phyloP scores from a whole-genome alignment of 1,140 invertebrate species.

The Temnothorax curvispinosus region DNA sequence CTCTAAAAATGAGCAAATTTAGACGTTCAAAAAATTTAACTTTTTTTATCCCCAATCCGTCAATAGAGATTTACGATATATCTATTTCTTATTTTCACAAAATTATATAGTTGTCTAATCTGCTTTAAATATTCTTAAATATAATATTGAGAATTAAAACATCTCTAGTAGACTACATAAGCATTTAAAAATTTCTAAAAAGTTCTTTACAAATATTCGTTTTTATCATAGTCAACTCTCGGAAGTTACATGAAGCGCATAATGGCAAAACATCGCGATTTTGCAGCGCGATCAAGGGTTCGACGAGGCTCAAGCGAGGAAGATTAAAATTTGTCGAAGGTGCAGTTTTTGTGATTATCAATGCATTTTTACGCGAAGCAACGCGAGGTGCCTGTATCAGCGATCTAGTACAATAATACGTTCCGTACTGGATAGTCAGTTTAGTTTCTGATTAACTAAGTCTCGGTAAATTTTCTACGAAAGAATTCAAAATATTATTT shows the following conservation, averaged over 20 bases:
- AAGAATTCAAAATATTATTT: neutral
- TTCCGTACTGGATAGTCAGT: neutral
- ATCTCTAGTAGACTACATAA: neutral
- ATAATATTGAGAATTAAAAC: neutral
- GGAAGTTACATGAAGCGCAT: conserved; percentile 2
- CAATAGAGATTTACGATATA: neutral
- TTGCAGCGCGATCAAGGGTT: neutral
- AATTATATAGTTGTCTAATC: neutral
- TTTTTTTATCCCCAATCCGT: neutral
- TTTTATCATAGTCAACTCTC: neutral
- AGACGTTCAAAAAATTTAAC: neutral
- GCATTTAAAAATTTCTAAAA: neutral
- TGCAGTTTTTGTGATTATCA: conserved; percentile 39
- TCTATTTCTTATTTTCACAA: neutral
- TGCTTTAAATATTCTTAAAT: neutral
- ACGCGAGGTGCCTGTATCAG: neutral
- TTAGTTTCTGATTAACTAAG: neutral
- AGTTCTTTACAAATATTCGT: neutral
- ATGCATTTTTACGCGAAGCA: neutral
- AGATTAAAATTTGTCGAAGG: conserved; percentile 34
- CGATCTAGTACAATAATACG: conserved; percentile 4
- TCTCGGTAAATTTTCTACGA: neutral
- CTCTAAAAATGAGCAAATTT: neutral
- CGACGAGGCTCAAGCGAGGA: neutral
- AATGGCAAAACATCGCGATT: neutral